These are phyloP conservation scores for Emydura subglobosa DNA, from an alignment of 2,113 vertebrate species.

Conservation along the genomic window DNA sequence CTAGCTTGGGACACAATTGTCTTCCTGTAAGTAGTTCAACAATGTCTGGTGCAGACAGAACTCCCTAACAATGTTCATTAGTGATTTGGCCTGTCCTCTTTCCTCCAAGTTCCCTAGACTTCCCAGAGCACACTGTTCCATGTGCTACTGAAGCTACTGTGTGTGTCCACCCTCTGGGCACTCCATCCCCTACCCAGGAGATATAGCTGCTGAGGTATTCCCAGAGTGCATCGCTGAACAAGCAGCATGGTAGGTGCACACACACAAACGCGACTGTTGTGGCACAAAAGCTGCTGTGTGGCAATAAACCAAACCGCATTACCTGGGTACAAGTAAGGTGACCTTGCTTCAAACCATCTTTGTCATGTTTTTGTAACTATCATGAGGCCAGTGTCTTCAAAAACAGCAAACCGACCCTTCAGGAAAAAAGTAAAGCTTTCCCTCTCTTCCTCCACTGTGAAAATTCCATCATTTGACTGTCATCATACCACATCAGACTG, in stretches of 20 bases:
- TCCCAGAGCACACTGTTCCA: not conserved
- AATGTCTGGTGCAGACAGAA: not conserved
- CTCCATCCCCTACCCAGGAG: not conserved
- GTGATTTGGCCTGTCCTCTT: not conserved
- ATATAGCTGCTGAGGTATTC: not conserved
- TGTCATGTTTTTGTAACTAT: not conserved
- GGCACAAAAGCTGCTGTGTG: not conserved
- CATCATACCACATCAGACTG: not conserved
- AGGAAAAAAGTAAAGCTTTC: not conserved
- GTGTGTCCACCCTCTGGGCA: not conserved
- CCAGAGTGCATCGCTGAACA: not conserved
- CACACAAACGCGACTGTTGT: not conserved
- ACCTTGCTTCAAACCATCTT: not conserved
- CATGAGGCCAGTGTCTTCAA: not conserved
- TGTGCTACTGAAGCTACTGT: not conserved
- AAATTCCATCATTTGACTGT: accelerated
- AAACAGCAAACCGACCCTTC: not conserved
- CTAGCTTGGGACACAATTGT: not conserved
- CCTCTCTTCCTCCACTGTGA: not conserved
- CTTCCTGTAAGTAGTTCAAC: not conserved
- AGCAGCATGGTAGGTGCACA: not conserved
- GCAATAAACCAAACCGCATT: not conserved
- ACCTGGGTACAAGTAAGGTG: not conserved
- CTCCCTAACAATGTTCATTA: not conserved
- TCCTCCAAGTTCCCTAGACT: not conserved